Percentiles rank a stretch among this genome's conserved stretches.
Evolutionary conservation across 2,113 vertebrate genomes (phyloP).

Genomic region (Perccottus glenii): DNA sequence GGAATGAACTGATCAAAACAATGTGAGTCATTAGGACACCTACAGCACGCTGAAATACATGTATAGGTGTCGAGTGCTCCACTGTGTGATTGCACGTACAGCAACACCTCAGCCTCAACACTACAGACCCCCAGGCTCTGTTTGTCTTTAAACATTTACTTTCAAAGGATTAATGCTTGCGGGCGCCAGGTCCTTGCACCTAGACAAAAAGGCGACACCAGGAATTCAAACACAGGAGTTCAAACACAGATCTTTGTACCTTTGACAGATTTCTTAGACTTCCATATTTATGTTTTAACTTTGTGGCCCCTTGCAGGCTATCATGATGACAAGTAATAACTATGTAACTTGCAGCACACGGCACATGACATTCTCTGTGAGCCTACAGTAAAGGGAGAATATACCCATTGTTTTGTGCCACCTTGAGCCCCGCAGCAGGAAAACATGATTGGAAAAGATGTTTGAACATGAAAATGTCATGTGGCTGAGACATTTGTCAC

Average conservation of each 20-base stretch:
- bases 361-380: neutral
- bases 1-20: constrained; percentile 66
- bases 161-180: constrained; percentile 86
- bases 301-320: constrained; percentile 43
- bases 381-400: neutral
- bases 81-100: constrained; percentile 51
- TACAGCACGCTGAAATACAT: constrained; percentile 35
- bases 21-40: constrained; percentile 58
- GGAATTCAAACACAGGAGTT: constrained; percentile 78
- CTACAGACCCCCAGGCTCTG: constrained; percentile 77
- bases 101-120: constrained; percentile 70
- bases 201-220: constrained; percentile 91
- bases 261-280: constrained; percentile 71
- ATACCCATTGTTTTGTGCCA: constrained; percentile 22
- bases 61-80: constrained; percentile 62
- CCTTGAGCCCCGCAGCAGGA: constrained; percentile 11
- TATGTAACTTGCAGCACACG: constrained; percentile 34
- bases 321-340: constrained; percentile 57
- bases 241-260: constrained; percentile 74
- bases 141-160: constrained; percentile 94
- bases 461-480: constrained; percentile 1
- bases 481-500: neutral
- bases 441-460: neutral
- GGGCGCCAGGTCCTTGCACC: constrained; percentile 82
- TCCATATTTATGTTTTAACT: constrained; percentile 62